A percentile compares a stretch with the other conserved stretches of the same genome.
Evolutionary conservation across 2,797 vertebrate species (phyloP).

Genomic region (Microctenopoma steveboyesi): DNA sequence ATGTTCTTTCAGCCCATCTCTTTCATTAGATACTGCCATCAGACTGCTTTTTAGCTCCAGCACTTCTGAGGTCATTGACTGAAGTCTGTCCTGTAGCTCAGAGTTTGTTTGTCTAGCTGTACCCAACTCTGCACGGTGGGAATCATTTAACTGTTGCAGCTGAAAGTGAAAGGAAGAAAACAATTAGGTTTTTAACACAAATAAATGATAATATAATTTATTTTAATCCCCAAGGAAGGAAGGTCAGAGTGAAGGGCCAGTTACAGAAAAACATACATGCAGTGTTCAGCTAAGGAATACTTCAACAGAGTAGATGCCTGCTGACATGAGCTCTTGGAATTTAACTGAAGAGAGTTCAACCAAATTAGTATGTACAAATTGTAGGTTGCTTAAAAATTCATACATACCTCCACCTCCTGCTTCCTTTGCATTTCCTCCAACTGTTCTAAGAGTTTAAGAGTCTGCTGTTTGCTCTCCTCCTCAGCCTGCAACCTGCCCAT

Average conservation of each 20-base stretch:
- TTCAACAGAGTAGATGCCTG: constrained; percentile 16
- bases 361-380: constrained; percentile 25
- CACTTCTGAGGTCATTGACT: constrained; percentile 69
- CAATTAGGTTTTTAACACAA: constrained; percentile 16
- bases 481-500: constrained; percentile 59
- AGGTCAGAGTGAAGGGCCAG: neutral
- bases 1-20: constrained; percentile 76
- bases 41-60: constrained; percentile 70
- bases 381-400: constrained; percentile 19
- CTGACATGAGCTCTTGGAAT: constrained; percentile 11
- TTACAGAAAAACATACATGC: neutral
- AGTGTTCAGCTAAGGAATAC: constrained; percentile 1
- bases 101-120: constrained; percentile 46
- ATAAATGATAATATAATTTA: constrained; percentile 19
- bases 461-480: constrained; percentile 62
- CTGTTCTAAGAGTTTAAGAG: constrained; percentile 59
- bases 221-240: constrained; percentile 12
- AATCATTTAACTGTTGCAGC: constrained; percentile 69
- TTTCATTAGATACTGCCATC: constrained; percentile 71
- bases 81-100: constrained; percentile 73
- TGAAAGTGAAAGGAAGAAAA: constrained; percentile 47
- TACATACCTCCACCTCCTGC: constrained; percentile 69
- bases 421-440: constrained; percentile 62
- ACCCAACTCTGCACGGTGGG: constrained; percentile 61
- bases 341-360: constrained; percentile 6